Base-by-base conservation (phyloP, 2,888 invertebrate genomes). In the Dynastes grantii region DNA sequence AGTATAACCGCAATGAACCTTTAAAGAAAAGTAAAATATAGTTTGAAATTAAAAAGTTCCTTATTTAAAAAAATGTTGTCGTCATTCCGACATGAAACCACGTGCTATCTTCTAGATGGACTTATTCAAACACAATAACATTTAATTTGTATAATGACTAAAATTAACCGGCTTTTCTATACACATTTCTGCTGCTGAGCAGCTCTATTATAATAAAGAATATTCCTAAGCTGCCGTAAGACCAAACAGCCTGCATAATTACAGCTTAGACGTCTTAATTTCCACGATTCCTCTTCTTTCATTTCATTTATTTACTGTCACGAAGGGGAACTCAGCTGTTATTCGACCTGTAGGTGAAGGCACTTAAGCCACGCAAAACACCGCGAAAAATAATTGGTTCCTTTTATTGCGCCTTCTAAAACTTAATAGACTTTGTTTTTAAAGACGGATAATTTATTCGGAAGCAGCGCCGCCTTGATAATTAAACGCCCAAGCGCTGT, bases 361-460 rank as follows among this genome's bases (percentile, higher is more conserved):
- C 29, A 27, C 63, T 37, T 63, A 63, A 63, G 27, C 32, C 32
- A 4, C 32, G 29, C 63, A 27, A 58, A 58, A 58, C 32, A 63
- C 13, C 73, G 11, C n/a, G 11, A 58, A 27, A 73, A 58, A 73
- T 58, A 61, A 73, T 58, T 61, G 58, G 40, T 37, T 37, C 13
- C 58, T 40, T 67, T 73, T 73, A 73, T 73, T 73, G 55, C 58
- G 58, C 58, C 58, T 40, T 22, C 40, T 73, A 58, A 73, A 58
- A 45, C 73, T 58, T 73, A 73, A 73, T 73, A 73, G 58, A 58
- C 58, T 73, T 58, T 73, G 73, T 73, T 73, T 58, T 58, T 73
- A 73, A 73, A 40, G 37, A 22, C 45, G 32, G 16, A 73, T 73
- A 73, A 73, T 73, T 73, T 73, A 73, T 73, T 73, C 37, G 32